Percentiles rank a stretch among this genome's conserved stretches.
phyloP scores from a whole-genome alignment of 2,797 vertebrate genomes.

The Cyclura pinguis region DNA sequence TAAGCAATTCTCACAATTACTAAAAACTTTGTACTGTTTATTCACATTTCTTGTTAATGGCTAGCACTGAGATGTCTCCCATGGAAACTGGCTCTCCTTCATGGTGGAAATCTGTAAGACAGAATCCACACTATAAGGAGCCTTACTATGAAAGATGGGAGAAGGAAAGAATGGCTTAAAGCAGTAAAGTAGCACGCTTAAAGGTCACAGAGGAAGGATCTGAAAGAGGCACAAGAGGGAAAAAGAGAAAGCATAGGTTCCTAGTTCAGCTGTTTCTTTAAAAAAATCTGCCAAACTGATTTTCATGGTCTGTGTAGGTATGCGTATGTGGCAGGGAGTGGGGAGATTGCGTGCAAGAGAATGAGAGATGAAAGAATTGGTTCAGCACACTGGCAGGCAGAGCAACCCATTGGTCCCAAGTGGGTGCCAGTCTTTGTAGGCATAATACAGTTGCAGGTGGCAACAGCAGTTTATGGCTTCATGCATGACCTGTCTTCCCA shows the following conservation, averaged over 20 bases:
- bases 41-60: not conserved
- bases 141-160: not conserved
- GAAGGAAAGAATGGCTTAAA: not conserved
- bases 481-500: not conserved
- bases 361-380: not conserved
- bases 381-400: not conserved
- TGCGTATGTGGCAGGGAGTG: not conserved
- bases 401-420: not conserved
- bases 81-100: not conserved
- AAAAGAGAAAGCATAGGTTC: not conserved
- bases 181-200: not conserved
- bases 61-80: not conserved
- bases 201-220: not conserved
- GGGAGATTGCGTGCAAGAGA: not conserved
- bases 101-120: constrained; percentile 1
- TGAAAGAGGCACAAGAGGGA: no score
- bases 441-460: not conserved
- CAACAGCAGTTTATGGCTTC: no score
- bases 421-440: not conserved
- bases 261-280: not conserved
- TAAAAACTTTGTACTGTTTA: not conserved
- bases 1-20: not conserved
- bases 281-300: not conserved
- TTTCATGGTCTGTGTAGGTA: not conserved
- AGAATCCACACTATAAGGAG: not conserved